Conservation (phyloP, 2,888 invertebrate species). For the Rhaphigaster nebulosa region DNA sequence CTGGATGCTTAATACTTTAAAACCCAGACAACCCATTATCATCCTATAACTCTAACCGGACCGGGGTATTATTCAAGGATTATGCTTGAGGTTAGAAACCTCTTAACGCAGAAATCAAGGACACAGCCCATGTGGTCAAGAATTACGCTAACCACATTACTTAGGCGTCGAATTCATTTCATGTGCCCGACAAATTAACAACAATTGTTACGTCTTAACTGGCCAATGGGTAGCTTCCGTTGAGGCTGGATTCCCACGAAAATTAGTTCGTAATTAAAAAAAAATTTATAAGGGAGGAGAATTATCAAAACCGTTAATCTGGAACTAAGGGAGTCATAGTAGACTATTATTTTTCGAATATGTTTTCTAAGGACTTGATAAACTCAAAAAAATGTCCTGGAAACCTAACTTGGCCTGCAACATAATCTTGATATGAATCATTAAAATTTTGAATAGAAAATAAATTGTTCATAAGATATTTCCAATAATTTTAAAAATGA, state of each 20-base stretch:
- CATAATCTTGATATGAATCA: not conserved
- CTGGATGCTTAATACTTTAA: too few relatives aligned
- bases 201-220: slow-evolving; percentile 1
- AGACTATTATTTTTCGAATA: too few relatives aligned
- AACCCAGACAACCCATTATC: too few relatives aligned
- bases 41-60: too few relatives aligned
- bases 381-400: too few relatives aligned
- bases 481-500: not conserved
- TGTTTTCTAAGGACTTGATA: not conserved
- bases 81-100: not conserved
- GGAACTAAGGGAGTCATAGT: too few relatives aligned
- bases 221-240: not conserved
- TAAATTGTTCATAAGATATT: not conserved
- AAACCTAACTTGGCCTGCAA: not conserved
- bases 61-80: not conserved
- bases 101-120: too few relatives aligned
- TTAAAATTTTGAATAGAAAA: not conserved
- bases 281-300: not conserved
- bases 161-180: not conserved
- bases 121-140: too few relatives aligned
- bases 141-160: not conserved
- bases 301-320: not conserved
- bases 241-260: not conserved
- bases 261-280: not conserved
- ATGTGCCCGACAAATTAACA: not conserved